Conservation (phyloP, 2,113 vertebrate genomes). For the Xiphophorus maculatus region DNA sequence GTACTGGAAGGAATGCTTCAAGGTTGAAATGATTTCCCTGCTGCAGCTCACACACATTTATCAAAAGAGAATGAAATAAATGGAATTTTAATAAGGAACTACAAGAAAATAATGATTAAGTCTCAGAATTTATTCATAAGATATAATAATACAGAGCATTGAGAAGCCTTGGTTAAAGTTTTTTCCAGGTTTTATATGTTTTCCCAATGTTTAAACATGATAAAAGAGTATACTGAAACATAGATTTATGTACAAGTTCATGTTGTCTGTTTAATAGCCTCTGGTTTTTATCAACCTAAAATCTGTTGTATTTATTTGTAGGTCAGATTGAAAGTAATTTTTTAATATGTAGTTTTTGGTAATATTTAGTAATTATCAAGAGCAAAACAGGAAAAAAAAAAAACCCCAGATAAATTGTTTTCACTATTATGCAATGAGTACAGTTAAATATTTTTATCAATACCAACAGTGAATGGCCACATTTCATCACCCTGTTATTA, state of each 20-base stretch:
- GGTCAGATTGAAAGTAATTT: not conserved
- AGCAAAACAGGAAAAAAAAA: not conserved
- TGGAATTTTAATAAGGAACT: slow-evolving; percentile 5
- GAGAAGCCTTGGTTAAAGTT: not conserved
- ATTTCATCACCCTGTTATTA: not conserved
- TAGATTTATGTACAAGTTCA: no score
- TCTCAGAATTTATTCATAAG: slow-evolving; percentile 2
- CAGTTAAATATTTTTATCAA: not conserved
- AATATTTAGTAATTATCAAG: not conserved
- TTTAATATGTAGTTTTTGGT: not conserved
- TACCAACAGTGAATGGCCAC: not conserved
- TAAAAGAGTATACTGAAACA: no score
- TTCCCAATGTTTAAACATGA: no score
- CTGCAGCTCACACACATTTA: not conserved
- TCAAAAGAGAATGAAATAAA: not conserved
- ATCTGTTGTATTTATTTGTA: not conserved
- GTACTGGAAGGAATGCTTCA: not conserved
- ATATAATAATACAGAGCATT: not conserved
- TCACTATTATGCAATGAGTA: not conserved
- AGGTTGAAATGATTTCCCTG: slow-evolving; percentile 15
- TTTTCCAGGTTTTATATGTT: not conserved
- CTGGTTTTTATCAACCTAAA: not conserved
- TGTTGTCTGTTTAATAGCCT: not conserved
- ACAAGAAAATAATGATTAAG: not conserved
- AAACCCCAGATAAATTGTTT: not conserved